Evolutionary conservation across 2,888 invertebrate species (phyloP), one percentile per base, ranked within the genome.

Genomic region (Sesamia inferens): DNA sequence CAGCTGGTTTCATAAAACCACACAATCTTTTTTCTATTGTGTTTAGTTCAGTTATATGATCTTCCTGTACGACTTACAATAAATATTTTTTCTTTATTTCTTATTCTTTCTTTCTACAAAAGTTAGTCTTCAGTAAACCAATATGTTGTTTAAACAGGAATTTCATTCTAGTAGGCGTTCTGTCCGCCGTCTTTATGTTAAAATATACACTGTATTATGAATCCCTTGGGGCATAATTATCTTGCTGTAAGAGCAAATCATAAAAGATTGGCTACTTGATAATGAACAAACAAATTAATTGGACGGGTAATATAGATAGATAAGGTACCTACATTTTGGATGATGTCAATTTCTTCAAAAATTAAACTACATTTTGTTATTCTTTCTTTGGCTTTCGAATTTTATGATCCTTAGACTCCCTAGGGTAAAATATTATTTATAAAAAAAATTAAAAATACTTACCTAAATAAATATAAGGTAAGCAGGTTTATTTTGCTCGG

Each of bases 181-280:
- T 31, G 14, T 16, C 22, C 39, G 19, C 14, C 22, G 58, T 47
- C 6, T 47, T 8, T 31, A 51, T 39, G n/a, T 31, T 39, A 47
- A 74, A 39, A 57, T 24, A 54, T 14, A 31, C 19, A 0, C 31
- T 47, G 61, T 55, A 51, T 74, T 48, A n/a, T 24, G 47, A 55
- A 62, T 44, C 13, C 55, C 55, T n/a, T 7, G 44, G 44, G 61
- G 48, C 22, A 55, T 68, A n/a, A 76, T 76, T 77, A 69, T 70
- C 42, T 31, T 14, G 61, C 4, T 68, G 75, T 61, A 76, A 57
- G 14, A 19, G 5, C 13, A 61, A 55, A 22, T 22, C 42, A 55
- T 75, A n/a, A n/a, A 75, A 48, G 14, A 14, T 48, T 42, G 5
- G 11, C 42, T 61, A 6, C 69, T 51, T 57, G 7, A 8, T 57